phyloP scores from a whole-genome alignment of 2,888 invertebrate genomes.

The Galeopsomyia nigrocyanea region DNA sequence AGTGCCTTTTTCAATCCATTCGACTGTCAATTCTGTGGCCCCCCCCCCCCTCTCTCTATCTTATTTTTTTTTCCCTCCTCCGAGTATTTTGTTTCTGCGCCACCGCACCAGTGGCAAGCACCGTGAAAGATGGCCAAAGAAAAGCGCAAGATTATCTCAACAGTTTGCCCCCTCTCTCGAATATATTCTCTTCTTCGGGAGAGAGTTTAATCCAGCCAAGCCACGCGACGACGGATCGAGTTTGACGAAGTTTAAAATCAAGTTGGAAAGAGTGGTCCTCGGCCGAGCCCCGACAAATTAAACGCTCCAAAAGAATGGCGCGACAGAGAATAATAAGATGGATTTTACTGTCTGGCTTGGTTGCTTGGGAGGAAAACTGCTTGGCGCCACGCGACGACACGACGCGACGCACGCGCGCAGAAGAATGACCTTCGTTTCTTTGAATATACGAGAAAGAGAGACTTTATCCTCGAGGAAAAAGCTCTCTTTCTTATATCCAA shows the following conservation, averaged over 20 bases:
- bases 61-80: too few relatives aligned
- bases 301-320: constrained; percentile 33
- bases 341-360: constrained; percentile 25
- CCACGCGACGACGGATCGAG: constrained; percentile 37
- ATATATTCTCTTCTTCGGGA: not conserved
- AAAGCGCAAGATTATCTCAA: not conserved
- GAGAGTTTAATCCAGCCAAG: constrained; percentile 35
- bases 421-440: not conserved
- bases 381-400: not conserved
- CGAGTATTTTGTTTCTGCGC: constrained; percentile 14
- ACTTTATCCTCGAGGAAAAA: not conserved
- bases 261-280: constrained; percentile 40
- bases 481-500: not conserved
- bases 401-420: too few relatives aligned
- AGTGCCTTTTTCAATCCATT: too few relatives aligned
- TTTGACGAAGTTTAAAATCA: constrained; percentile 54
- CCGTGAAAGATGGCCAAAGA: not conserved
- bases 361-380: constrained; percentile 10
- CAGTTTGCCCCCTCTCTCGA: not conserved
- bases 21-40: too few relatives aligned
- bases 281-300: constrained; percentile 46
- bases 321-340: constrained; percentile 27
- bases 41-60: too few relatives aligned
- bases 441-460: not conserved
- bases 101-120: too few relatives aligned